Base-by-base conservation (phyloP, 2,113 vertebrate species). In the Orcinus orca region DNA sequence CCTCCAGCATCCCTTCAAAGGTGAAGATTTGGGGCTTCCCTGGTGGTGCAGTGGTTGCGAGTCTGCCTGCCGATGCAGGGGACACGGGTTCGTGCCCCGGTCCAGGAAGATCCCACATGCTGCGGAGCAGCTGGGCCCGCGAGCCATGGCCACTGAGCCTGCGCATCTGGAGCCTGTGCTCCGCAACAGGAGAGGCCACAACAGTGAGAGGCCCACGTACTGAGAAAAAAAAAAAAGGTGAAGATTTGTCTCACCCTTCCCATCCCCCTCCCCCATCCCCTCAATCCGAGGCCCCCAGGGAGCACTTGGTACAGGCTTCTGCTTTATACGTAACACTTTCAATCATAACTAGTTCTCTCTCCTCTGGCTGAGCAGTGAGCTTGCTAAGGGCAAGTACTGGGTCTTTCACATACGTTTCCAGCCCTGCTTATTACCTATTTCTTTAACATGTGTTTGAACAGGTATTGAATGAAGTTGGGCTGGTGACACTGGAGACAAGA, bases 51-150 rank as follows among this genome's bases (percentile, higher is more conserved):
- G 47, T 50, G 12, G 47, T 50, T 13, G 47, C 3, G 47, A 50
- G 47, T 47, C 47, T 0, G 47, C 47, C 47, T 47, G 47, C 47
- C 47, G 11, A 47, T 13, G 47, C 47, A 47, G 47, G 47, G 11
- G 11, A 47, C 2, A 0, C 11, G 47, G 47, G 47, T 47, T 47
- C 11, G 47, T 50, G 47, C 47, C 47, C 47, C 47, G 3, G 47
- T 50, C 2, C 11, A 0, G 12, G 12, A 50, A 13, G 12, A 13
- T 50, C 47, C 47, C 47, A 13, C 12, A 50, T 50, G 47, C 47
- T 12, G 47, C 12, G 12, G 47, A 3, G 47, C 0, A 12, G 47
- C 47, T 13, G 47, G 47, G 12, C 47, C 47, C 12, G 0, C 0
- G 47, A 50, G 47, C 47, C 47, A 50, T 1, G 47, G 47, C 47